Evolutionary conservation across 2,797 vertebrate species (phyloP), one percentile per base, ranked within the genome.

Genomic region (Eurystomus glaucurus): DNA sequence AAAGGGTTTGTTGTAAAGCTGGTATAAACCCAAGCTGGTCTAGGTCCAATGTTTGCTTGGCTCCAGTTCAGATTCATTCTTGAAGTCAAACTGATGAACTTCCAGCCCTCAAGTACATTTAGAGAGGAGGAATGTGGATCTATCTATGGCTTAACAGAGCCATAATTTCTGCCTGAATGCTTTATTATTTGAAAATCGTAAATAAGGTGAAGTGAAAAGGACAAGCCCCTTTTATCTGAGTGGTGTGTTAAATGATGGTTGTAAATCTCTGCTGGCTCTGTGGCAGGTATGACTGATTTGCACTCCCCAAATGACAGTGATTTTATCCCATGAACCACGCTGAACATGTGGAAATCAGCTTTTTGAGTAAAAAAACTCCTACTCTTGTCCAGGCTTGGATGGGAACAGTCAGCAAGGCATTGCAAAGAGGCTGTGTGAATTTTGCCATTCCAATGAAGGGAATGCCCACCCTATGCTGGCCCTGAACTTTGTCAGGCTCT

Each of bases 111-210:
- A 75, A 41, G 88, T 95, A 16, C 76, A 3, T 86, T 96, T 90
- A 84, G 28, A 75, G 72, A 72, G 65, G 45, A 17, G 78, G 81
- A 94, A 83, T 39, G 12, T 7, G 26, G 78, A 61, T 75, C 50
- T 85, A 80, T 87, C 90, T 80, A 52, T 13, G 31, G 58, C 81
- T 90, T 90, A 82, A 92, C 75, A 88, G 85, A 85, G 85, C 83
- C 22, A 37, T 96, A 93, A 94, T 95, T 96, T 97, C 86, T 95
- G 78, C 81, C 64, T 80, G 90, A 94, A 83, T 58, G 81, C 81
- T 96, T 97, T 95, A 96, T 91, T 96, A 90, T 92, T 96, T 93
- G 96, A 74, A 96, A 96, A 92, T 93, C 92, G 0, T 97, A 97
- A 97, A 97, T 95, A 94, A 96, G 29, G 54, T 26, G 66, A 88